Evolutionary conservation across 2,888 invertebrate species (phyloP).

Genomic region (Drosophila niveifrons): DNA sequence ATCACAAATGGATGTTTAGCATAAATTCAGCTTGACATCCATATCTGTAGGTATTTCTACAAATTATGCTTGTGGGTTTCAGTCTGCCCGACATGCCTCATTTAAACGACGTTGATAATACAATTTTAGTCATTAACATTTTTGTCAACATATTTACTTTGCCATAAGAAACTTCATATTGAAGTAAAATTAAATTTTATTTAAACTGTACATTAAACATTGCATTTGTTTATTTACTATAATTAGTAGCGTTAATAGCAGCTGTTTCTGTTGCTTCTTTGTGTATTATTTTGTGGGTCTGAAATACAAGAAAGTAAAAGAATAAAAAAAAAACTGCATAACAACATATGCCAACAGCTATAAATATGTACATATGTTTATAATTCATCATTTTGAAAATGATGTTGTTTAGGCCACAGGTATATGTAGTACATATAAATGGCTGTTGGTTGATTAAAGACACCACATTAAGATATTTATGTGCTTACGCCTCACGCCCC

Average conservation of each 20-base stretch:
- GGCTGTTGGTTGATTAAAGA: constrained; percentile 23
- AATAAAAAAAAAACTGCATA: constrained; percentile 17
- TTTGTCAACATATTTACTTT: background rate
- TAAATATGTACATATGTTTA: constrained; percentile 62
- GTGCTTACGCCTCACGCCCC: constrained; percentile 2
- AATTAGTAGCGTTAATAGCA: constrained; percentile 58
- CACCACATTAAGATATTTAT: constrained; percentile 21
- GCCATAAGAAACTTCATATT: background rate
- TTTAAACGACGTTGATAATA: constrained; percentile 17
- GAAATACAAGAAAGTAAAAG: constrained; percentile 21
- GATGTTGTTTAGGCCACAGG: constrained; percentile 25
- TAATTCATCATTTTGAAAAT: constrained; percentile 11
- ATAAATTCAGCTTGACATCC: constrained; percentile 35
- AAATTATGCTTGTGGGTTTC: constrained; percentile 1
- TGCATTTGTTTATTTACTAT: constrained; percentile 58
- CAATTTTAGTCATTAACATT: constrained; percentile 4
- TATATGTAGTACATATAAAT: constrained; percentile 28
- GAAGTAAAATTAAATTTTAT: constrained; percentile 24
- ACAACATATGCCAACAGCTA: constrained; percentile 48
- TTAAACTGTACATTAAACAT: constrained; percentile 43
- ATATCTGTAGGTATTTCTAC: constrained; percentile 14
- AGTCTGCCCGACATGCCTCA: constrained; percentile 9
- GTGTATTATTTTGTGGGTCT: constrained; percentile 35
- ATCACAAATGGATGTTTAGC: constrained; percentile 45
- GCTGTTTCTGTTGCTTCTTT: constrained; percentile 49